These are phyloP conservation scores for Seladonia tumulorum DNA, from an alignment of 2,888 invertebrate genomes.

Conservation along the genomic window DNA sequence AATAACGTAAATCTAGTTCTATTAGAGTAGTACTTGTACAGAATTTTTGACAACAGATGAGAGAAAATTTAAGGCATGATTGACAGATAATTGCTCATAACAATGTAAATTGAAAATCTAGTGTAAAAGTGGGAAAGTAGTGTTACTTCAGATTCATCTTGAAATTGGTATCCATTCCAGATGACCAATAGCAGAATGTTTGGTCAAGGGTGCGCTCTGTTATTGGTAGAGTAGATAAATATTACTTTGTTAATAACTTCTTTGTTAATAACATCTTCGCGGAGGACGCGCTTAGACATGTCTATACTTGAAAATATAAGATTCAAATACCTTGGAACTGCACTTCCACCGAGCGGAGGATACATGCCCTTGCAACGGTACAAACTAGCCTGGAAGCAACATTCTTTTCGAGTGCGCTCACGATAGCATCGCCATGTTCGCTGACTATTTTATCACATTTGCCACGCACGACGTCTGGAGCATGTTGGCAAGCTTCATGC, in stretches of 20 bases:
- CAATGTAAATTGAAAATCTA: no score
- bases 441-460: not conserved
- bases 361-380: not conserved
- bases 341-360: fast-evolving
- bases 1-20: not conserved
- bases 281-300: no score
- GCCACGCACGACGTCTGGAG: fast-evolving
- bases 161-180: no score
- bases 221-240: no score
- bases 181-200: no score
- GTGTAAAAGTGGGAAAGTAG: no score
- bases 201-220: no score
- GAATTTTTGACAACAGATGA: not conserved
- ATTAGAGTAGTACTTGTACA: not conserved
- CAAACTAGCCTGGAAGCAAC: not conserved
- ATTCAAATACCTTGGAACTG: not conserved
- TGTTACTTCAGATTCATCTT: no score
- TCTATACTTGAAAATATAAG: not conserved
- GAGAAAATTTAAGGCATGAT: no score
- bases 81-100: not conserved
- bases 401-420: not conserved
- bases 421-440: not conserved
- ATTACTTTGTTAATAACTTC: no score
- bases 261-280: no score
- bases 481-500: not conserved